Conservation (phyloP, 2,888 invertebrate species). For the Heteropelma amictum region DNA sequence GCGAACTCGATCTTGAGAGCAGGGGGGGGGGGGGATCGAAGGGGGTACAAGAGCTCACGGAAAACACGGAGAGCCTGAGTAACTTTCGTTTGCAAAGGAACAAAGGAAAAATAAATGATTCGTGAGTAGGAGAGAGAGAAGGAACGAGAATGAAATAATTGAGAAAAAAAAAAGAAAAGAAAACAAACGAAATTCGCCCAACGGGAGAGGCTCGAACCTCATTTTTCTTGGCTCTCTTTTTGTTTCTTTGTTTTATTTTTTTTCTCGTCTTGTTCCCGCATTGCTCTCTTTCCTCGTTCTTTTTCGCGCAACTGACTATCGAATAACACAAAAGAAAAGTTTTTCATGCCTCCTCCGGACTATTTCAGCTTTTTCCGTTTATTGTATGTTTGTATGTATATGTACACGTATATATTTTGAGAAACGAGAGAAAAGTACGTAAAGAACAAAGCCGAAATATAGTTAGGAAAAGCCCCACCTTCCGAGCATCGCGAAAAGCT, state of each 20-base stretch:
- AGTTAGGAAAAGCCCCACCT: too few relatives aligned
- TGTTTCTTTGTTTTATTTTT: neutral
- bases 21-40: neutral
- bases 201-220: neutral
- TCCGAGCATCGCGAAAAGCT: too few relatives aligned
- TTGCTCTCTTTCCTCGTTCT: neutral
- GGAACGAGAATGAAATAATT: neutral
- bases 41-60: too few relatives aligned
- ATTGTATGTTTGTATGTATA: too few relatives aligned
- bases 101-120: constrained; percentile 45
- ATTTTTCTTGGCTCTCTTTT: neutral
- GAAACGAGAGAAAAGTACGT: too few relatives aligned
- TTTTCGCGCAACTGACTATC: neutral
- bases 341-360: constrained; percentile 12
- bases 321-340: constrained; percentile 42
- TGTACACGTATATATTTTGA: too few relatives aligned
- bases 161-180: constrained; percentile 7
- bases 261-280: neutral
- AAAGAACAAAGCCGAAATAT: too few relatives aligned
- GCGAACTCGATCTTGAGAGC: constrained; percentile 24
- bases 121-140: constrained; percentile 17
- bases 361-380: too few relatives aligned
- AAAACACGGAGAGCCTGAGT: too few relatives aligned
- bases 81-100: constrained; percentile 43
- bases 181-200: neutral